These are phyloP conservation scores for Phymatocera aterrima DNA, from an alignment of 2,888 invertebrate species.

Conservation along the genomic window DNA sequence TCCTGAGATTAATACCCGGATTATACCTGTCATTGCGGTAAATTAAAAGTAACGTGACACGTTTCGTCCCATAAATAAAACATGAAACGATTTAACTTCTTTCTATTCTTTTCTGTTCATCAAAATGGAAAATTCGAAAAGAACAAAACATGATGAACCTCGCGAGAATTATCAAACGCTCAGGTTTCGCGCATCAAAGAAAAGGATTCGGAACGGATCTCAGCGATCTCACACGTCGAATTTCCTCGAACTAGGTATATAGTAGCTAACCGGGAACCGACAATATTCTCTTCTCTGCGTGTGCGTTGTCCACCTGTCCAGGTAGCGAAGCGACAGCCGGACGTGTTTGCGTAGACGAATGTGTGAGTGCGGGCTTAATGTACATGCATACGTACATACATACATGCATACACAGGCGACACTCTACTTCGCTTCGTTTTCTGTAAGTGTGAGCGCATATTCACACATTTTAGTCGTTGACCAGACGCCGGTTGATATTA, in stretches of 20 bases:
- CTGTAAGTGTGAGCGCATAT: background rate
- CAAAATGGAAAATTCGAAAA: background rate
- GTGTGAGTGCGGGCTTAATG: background rate
- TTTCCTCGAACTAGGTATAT: background rate
- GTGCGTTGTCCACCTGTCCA: conserved; percentile 37
- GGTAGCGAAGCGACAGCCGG: conserved; percentile 26
- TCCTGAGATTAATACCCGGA: background rate
- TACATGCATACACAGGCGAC: background rate
- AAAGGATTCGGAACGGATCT: background rate
- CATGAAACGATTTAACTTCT: background rate
- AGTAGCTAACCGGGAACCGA: background rate
- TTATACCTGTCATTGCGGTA: background rate
- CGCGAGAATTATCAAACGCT: background rate
- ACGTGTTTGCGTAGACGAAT: conserved; percentile 25
- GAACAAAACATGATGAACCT: background rate
- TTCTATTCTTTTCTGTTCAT: background rate
- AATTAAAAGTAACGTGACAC: background rate
- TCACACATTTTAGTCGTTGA: background rate
- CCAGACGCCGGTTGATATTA: conserved; percentile 37
- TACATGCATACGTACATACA: background rate
- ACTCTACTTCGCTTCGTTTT: background rate
- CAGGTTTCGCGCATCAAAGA: background rate
- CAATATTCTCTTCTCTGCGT: conserved; percentile 17
- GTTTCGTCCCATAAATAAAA: background rate
- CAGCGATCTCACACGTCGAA: background rate